Conservation (phyloP, 2,888 invertebrate genomes). For the Leucophora obtusa region DNA sequence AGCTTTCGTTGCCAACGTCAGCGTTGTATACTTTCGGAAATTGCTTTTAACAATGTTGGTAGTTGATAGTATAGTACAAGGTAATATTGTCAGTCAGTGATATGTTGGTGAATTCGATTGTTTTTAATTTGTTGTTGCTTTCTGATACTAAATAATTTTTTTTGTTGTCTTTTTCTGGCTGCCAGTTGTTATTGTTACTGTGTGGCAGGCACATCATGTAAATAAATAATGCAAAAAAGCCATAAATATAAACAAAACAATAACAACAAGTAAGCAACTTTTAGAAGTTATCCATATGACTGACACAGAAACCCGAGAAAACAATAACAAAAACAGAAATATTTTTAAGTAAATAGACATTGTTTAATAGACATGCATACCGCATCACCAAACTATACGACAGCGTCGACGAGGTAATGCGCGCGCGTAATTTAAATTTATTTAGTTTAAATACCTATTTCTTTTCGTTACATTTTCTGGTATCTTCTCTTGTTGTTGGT, state of each 20-base stretch:
- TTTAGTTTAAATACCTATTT: conserved; percentile 15
- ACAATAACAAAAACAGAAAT: conserved; percentile 24
- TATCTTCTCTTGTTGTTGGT: conserved; percentile 32
- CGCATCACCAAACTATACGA: conserved; percentile 4
- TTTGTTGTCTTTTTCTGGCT: conserved; percentile 34
- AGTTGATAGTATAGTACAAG: conserved; percentile 46
- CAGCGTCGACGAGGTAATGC: conserved; percentile 48
- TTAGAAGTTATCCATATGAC: conserved; percentile 57
- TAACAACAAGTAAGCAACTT: conserved; percentile 16
- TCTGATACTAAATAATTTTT: conserved; percentile 38
- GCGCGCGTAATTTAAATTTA: conserved; percentile 61
- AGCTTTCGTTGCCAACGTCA: conserved; percentile 45
- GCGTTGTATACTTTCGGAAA: conserved; percentile 54
- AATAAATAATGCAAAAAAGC: conserved; percentile 69
- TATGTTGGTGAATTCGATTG: conserved; percentile 55
- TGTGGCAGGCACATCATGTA: conserved; percentile 57
- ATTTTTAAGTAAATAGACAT: conserved; percentile 32
- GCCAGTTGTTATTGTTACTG: conserved; percentile 60
- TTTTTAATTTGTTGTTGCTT: conserved; percentile 40
- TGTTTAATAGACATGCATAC: conserved; percentile 24
- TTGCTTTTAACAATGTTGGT: conserved; percentile 52
- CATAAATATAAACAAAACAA: conserved; percentile 58
- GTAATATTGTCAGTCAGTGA: conserved; percentile 54
- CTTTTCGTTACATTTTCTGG: conserved; percentile 37
- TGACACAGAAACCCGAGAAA: conserved; percentile 62